These are phyloP conservation scores for Polydrusus cervinus DNA, from an alignment of 2,888 invertebrate genomes.

Conservation along the genomic window DNA sequence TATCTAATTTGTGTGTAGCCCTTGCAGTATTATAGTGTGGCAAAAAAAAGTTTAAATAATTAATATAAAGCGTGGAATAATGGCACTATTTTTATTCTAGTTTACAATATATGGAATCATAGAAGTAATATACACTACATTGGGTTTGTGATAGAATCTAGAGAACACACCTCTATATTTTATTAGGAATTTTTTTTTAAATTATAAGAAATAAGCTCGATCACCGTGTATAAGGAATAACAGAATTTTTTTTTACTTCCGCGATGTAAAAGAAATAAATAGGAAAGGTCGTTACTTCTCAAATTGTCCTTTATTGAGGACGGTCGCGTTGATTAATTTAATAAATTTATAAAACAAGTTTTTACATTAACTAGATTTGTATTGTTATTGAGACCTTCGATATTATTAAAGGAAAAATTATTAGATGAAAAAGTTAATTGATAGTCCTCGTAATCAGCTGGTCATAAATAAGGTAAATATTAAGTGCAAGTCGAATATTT, in stretches of 20 bases:
- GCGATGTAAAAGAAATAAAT: not conserved
- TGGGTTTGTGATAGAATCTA: too few relatives aligned
- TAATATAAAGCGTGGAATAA: not conserved
- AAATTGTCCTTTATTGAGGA: too few relatives aligned
- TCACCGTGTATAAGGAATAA: not conserved
- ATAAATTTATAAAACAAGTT: not conserved
- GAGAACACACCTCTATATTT: too few relatives aligned
- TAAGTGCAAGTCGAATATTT: too few relatives aligned
- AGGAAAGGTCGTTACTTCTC: too few relatives aligned
- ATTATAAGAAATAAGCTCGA: too few relatives aligned
- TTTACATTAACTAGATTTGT: not conserved
- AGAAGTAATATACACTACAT: too few relatives aligned
- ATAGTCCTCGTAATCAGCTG: not conserved
- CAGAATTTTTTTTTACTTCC: not conserved
- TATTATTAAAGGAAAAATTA: not conserved
- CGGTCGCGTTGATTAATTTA: not conserved
- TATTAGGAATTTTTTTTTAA: too few relatives aligned
- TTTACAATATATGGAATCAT: too few relatives aligned
- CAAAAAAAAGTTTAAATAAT: not conserved
- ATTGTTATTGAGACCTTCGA: not conserved
- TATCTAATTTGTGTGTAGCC: not conserved
- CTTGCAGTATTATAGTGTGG: not conserved
- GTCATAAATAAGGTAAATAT: not conserved
- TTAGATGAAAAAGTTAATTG: not conserved
- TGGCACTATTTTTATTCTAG: not conserved